A percentile compares a stretch with the other conserved stretches of the same genome.
Conservation (phyloP, 2,888 invertebrate genomes). For the Campoletis raptor region DNA sequence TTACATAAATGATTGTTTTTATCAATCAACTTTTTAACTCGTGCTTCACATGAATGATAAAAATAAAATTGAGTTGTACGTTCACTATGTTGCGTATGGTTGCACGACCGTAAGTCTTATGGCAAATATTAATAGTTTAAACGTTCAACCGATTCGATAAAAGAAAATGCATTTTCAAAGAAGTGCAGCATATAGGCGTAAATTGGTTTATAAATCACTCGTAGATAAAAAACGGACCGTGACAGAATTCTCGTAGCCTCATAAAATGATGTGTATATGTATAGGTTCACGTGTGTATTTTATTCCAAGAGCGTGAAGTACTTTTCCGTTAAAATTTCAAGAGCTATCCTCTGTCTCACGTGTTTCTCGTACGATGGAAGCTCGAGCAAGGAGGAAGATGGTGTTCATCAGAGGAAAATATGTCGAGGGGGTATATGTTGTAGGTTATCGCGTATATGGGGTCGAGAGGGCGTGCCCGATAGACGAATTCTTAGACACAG, state of each 20-base stretch:
- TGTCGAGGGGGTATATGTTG: slow-evolving; percentile 22
- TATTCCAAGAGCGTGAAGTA: slow-evolving; percentile 51
- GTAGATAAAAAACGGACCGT: slow-evolving; percentile 13
- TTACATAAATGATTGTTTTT: not conserved
- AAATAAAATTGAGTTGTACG: not conserved
- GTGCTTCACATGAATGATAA: not conserved
- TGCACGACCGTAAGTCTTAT: not conserved
- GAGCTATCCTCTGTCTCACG: slow-evolving; percentile 44
- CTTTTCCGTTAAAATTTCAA: slow-evolving; percentile 57
- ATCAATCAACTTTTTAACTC: not conserved
- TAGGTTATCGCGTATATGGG: slow-evolving; percentile 59
- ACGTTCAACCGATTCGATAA: not conserved
- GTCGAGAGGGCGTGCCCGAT: slow-evolving; percentile 64
- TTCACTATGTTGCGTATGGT: not conserved
- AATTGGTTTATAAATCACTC: slow-evolving; percentile 49
- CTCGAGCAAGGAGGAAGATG: slow-evolving; percentile 3
- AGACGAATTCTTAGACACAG: slow-evolving; percentile 50
- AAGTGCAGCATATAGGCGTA: slow-evolving; percentile 4
- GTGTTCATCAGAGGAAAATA: slow-evolving; percentile 28
- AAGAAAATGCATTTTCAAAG: slow-evolving; percentile 30
- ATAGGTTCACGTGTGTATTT: not conserved
- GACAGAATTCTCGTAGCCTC: slow-evolving; percentile 3
- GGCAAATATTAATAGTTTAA: not conserved
- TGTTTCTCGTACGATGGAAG: slow-evolving; percentile 37
- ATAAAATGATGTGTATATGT: not conserved